Evolutionary conservation across 2,113 vertebrate genomes (phyloP).

Genomic region (Larimichthys crocea): DNA sequence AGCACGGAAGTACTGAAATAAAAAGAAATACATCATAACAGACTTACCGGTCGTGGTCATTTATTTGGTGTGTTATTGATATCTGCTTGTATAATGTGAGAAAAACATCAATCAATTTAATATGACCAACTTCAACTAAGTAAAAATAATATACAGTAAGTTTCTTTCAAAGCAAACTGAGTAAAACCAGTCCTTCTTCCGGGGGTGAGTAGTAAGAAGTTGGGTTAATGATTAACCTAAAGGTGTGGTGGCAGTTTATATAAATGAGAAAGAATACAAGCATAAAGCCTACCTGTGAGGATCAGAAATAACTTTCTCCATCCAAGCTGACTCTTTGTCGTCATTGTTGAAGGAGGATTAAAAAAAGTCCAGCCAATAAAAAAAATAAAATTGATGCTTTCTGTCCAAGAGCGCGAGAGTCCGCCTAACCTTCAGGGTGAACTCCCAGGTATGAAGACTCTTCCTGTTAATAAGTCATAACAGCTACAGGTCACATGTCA

Average conservation of each 20-base stretch:
- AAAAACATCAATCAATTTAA: neutral
- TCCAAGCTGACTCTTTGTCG: neutral
- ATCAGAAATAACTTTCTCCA: conserved; percentile 61
- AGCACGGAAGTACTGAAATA: conserved; percentile 81
- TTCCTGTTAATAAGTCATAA: conserved; percentile 70
- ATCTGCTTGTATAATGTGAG: neutral
- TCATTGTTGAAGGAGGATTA: conserved; percentile 26
- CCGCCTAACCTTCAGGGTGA: conserved; percentile 62
- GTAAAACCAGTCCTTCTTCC: conserved; percentile 25
- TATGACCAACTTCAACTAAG: neutral
- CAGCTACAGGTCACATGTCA: conserved; percentile 68
- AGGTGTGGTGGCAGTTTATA: conserved; percentile 62
- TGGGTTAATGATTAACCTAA: conserved; percentile 71
- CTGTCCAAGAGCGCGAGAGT: conserved; percentile 16
- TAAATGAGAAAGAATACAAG: conserved; percentile 28
- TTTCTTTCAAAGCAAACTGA: neutral
- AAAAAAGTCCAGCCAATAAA: neutral
- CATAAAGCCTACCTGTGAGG: conserved; percentile 69
- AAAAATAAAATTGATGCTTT: neutral
- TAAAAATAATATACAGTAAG: neutral
- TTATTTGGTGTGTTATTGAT: neutral
- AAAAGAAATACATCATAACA: neutral
- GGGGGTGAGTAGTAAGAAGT: conserved; percentile 4
- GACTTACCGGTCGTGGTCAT: too few species aligned
- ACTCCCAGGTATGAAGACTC: conserved; percentile 45